phyloP scores from a whole-genome alignment of 2,113 vertebrate species.

The Psittacus erithacus region DNA sequence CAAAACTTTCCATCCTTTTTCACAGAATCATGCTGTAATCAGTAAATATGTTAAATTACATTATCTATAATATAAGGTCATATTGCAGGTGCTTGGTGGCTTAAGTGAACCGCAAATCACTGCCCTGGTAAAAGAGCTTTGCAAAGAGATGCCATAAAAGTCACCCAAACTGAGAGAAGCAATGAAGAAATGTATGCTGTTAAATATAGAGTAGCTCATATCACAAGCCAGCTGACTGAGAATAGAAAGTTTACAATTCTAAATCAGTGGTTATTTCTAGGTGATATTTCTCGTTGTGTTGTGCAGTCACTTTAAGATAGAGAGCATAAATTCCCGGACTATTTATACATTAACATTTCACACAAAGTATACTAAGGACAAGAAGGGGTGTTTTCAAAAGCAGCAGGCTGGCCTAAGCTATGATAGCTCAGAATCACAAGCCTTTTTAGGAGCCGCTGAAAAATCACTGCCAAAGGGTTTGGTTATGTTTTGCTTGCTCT shows the following conservation, averaged over 20 bases:
- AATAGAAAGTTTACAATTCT: background rate
- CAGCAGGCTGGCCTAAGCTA: background rate
- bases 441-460: background rate
- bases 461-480: background rate
- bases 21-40: background rate
- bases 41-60: slow-evolving; percentile 48
- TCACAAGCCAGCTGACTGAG: background rate
- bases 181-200: background rate
- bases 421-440: background rate
- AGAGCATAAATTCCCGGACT: background rate
- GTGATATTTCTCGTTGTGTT: background rate
- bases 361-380: background rate
- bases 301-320: background rate
- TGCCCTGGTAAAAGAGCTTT: slow-evolving; percentile 10
- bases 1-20: slow-evolving; percentile 42
- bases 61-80: slow-evolving; percentile 39
- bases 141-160: background rate
- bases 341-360: background rate
- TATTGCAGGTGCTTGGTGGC: slow-evolving; percentile 6
- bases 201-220: background rate
- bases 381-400: background rate
- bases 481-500: background rate
- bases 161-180: background rate
- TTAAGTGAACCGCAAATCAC: slow-evolving; percentile 18
- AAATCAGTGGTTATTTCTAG: background rate